These are phyloP conservation scores for Harpalus rufipes DNA, from an alignment of 2,888 invertebrate genomes.

Conservation along the genomic window DNA sequence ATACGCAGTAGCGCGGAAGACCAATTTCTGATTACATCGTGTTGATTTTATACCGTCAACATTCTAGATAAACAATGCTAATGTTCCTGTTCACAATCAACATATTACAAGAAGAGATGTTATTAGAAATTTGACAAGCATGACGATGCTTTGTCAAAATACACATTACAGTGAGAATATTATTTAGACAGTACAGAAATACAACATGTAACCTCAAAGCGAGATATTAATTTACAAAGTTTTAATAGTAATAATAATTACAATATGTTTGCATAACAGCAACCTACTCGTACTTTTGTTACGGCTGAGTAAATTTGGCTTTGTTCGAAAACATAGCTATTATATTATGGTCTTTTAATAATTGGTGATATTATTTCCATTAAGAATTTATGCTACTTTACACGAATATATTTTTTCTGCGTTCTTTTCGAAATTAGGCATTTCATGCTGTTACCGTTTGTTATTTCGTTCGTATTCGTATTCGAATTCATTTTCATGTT, in stretches of 20 bases:
- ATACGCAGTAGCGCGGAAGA: constrained; percentile 51
- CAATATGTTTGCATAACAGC: background rate
- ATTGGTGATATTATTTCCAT: background rate
- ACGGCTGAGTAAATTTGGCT: too few relatives aligned
- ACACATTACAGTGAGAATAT: constrained; percentile 15
- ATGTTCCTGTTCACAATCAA: constrained; percentile 46
- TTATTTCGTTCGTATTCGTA: too few relatives aligned
- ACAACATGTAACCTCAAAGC: constrained; percentile 19
- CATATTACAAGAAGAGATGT: constrained; percentile 42
- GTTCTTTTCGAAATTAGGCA: too few relatives aligned
- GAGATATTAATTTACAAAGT: constrained; percentile 32
- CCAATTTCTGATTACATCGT: constrained; percentile 52
- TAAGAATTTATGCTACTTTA: background rate
- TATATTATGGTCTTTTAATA: background rate
- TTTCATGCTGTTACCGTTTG: too few relatives aligned
- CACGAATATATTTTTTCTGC: background rate
- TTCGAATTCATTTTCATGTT: too few relatives aligned
- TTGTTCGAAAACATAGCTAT: background rate
- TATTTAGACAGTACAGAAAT: background rate
- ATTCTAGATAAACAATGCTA: constrained; percentile 55
- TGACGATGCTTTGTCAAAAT: constrained; percentile 33
- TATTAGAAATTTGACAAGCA: constrained; percentile 38
- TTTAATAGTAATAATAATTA: constrained; percentile 2
- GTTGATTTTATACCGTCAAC: constrained; percentile 59
- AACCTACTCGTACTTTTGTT: too few relatives aligned